Evolutionary conservation across 2,113 vertebrate species (phyloP).

Genomic region (Anoplopoma fimbria): DNA sequence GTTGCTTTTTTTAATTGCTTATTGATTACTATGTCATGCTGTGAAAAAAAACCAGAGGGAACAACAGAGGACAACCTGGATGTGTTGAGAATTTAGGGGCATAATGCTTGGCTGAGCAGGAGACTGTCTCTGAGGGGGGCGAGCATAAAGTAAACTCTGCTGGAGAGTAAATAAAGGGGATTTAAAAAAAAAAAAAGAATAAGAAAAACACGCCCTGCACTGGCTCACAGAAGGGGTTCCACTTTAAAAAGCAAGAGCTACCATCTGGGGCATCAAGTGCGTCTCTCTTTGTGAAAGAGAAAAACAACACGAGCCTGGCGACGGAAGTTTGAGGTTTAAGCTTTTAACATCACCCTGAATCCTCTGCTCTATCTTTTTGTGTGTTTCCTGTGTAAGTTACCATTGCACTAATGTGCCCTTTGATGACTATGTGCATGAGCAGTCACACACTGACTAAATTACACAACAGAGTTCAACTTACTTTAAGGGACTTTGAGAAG

Average conservation of each 20-base stretch:
- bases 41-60: constrained; percentile 63
- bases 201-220: background rate
- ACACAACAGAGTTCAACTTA: background rate
- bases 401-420: constrained; percentile 44
- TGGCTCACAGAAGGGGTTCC: constrained; percentile 17
- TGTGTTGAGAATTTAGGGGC: constrained; percentile 58
- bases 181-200: background rate
- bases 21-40: constrained; percentile 73
- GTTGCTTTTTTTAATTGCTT: constrained; percentile 77
- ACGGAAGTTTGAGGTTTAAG: constrained; percentile 74
- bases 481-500: background rate
- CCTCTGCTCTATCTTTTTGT: constrained; percentile 43
- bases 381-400: constrained; percentile 72
- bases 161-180: constrained; percentile 57
- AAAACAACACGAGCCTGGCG: constrained; percentile 50
- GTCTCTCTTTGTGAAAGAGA: constrained; percentile 31
- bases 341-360: constrained; percentile 57
- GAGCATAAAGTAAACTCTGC: constrained; percentile 51
- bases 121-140: constrained; percentile 44
- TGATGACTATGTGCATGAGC: constrained; percentile 12
- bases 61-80: constrained; percentile 59
- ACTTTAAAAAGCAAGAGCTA: background rate
- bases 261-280: constrained; percentile 7
- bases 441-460: constrained; percentile 16
- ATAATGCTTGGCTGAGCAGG: constrained; percentile 55